Percentiles rank a stretch among this genome's conserved stretches.
These are phyloP conservation scores for Phyllotreta striolata DNA, from an alignment of 2,888 invertebrate species.

Conservation along the genomic window DNA sequence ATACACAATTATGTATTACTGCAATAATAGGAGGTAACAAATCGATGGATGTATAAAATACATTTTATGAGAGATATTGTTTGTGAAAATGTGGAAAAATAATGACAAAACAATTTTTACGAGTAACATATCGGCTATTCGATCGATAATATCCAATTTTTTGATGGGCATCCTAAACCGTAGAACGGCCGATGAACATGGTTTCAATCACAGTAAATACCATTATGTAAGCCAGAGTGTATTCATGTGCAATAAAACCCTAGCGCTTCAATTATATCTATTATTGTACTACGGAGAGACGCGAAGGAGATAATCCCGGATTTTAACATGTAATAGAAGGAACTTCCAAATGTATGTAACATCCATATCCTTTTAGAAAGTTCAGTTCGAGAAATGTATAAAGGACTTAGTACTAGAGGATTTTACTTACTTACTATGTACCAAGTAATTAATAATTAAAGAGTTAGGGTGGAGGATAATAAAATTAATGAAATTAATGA, in stretches of 20 bases:
- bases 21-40: too few relatives aligned
- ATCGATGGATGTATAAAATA: too few relatives aligned
- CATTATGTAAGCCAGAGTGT: conserved; percentile 59
- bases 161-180: conserved; percentile 36
- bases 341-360: conserved; percentile 54
- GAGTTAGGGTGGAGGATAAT: background rate
- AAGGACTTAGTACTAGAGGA: background rate
- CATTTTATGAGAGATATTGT: too few relatives aligned
- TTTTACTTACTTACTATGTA: background rate
- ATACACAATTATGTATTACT: too few relatives aligned
- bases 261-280: conserved; percentile 60
- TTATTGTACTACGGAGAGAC: conserved; percentile 58
- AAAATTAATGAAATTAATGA: too few relatives aligned
- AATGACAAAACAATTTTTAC: too few relatives aligned
- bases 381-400: conserved; percentile 21
- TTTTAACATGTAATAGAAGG: conserved; percentile 56
- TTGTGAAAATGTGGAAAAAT: too few relatives aligned
- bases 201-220: conserved; percentile 62
- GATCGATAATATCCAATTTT: conserved; percentile 40
- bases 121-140: conserved; percentile 20
- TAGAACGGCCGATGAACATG: conserved; percentile 55
- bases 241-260: conserved; percentile 60
- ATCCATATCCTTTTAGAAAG: conserved; percentile 44
- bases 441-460: background rate
- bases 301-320: conserved; percentile 58